Base-by-base conservation (phyloP, 2,888 invertebrate genomes). In the Nomada flava region DNA sequence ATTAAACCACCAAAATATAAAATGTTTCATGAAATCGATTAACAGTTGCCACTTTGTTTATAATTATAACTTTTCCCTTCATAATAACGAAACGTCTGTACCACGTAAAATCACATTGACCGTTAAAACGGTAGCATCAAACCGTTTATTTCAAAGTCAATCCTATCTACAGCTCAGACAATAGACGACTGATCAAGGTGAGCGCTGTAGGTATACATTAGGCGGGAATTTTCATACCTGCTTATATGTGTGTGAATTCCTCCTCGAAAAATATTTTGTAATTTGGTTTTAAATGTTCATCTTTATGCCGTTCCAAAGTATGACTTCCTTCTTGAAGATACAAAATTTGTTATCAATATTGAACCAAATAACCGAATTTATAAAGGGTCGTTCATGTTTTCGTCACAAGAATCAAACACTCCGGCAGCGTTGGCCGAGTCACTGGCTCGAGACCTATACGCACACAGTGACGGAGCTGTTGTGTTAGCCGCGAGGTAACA, bases 101-200 rank as follows among this genome's bases (percentile, higher is more conserved):
- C 18, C 57, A 2, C 15, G n/a, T n/a, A 15, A 67, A 47, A 57
- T 20, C 18, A 36, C 36, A 50, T 36, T 11, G 47, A 59, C 44
- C 15, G 15, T 15, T 13, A 59, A 59, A 59, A 20, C 44, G 5
- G 5, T 23, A 36, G 20, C 13, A 36, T 13, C 52, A 20, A 53
- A 26, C 26, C 13, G 26, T 13, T 52, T 26, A 70, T 65, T 57
- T 59, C 55, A 79, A 77, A 69, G 69, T 57, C 78, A 59, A 18
- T 47, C 47, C 5, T 55, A 42, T 64, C 26, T 64, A 23, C 23
- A 64, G 55, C 23, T 47, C n/a, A 42, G 23, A 55, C 20, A 29
- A 29, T 20, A 29, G 4, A 15, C 15, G 36, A 53, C 18, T n/a
- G 3, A 23, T 50, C 5, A 50, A 57, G n/a, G 1, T 4, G 23